Percentiles rank a stretch among this genome's conserved stretches.
phyloP scores from a whole-genome alignment of 2,113 vertebrate genomes.

The Zapus hudsonius region DNA sequence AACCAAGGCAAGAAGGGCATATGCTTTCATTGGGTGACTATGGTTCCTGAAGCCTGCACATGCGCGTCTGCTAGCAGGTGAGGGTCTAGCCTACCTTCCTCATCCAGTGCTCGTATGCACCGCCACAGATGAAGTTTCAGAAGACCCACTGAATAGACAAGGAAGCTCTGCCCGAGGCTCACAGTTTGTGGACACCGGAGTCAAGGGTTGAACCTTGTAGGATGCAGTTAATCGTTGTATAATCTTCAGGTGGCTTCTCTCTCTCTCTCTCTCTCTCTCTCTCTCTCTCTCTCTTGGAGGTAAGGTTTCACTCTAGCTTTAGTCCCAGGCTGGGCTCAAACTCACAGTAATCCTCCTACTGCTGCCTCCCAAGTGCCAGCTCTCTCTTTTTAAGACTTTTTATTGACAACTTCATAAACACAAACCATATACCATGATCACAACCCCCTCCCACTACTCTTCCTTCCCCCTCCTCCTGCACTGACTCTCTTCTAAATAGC shows the following conservation, averaged over 20 bases:
- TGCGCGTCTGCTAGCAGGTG: not conserved
- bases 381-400: too few species aligned
- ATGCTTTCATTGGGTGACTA: not conserved
- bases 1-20: not conserved
- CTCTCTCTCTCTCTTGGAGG: too few species aligned
- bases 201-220: not conserved
- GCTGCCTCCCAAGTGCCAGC: too few species aligned
- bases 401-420: too few species aligned
- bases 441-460: too few species aligned
- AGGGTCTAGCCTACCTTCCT: not conserved
- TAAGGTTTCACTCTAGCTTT: too few species aligned
- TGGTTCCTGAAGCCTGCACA: not conserved
- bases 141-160: not conserved
- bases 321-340: too few species aligned
- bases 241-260: not conserved
- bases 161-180: not conserved
- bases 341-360: too few species aligned
- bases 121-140: not conserved
- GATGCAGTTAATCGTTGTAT: not conserved
- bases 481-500: too few species aligned
- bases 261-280: not conserved
- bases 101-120: not conserved
- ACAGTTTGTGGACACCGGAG: not conserved
- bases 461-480: too few species aligned
- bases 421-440: too few species aligned